Conservation (phyloP, 2,888 invertebrate genomes). For the Brachyopa scutellaris region DNA sequence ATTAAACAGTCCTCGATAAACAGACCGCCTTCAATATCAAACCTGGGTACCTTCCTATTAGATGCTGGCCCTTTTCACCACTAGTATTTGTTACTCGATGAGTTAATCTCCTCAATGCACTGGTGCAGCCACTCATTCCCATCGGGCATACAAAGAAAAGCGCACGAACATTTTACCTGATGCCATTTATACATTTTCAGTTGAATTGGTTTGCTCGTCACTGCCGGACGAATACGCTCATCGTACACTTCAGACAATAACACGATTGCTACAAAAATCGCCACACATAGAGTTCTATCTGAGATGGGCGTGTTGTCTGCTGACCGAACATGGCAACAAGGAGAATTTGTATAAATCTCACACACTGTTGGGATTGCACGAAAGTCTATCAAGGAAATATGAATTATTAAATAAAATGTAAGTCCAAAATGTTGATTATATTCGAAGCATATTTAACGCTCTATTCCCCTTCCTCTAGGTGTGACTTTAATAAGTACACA, state of each 20-base stretch:
- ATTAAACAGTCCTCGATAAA: too few species aligned
- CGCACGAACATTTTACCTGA: too few species aligned
- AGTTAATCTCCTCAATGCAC: too few species aligned
- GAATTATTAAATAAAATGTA: constrained; percentile 93
- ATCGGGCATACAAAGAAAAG: too few species aligned
- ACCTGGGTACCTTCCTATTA: too few species aligned
- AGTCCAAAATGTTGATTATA: constrained; percentile 79
- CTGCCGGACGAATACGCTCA: constrained; percentile 90
- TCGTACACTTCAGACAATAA: constrained; percentile 87
- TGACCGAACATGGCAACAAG: constrained; percentile 86
- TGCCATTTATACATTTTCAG: constrained; percentile 82
- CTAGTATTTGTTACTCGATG: too few species aligned
- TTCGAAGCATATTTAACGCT: constrained; percentile 29
- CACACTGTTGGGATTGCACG: constrained; percentile 88
- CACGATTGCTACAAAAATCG: constrained; percentile 88
- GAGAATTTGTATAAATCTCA: constrained; percentile 85
- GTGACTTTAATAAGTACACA: constrained; percentile 94
- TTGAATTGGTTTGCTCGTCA: constrained; percentile 87
- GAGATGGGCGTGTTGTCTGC: constrained; percentile 88
- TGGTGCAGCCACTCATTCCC: too few species aligned
- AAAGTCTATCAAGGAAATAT: constrained; percentile 89
- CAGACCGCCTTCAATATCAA: too few species aligned
- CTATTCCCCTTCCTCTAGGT: constrained; percentile 84
- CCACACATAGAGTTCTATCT: constrained; percentile 95
- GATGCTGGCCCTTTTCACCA: too few species aligned